Percentiles rank a stretch among this genome's conserved stretches.
phyloP scores from a whole-genome alignment of 2,113 vertebrate genomes.

The pig (Sus scrofa) region T2T-Sscrofa CM000817.6:31554001-31554500 shows the following conservation, averaged over 20 bases:
- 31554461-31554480: background rate
- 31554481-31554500: background rate
- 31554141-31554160: background rate
- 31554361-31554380: background rate
- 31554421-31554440: background rate
- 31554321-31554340: background rate
- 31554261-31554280: background rate
- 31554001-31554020: too few species aligned
- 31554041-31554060: too few species aligned
- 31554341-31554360: background rate
- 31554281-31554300: background rate
- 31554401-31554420: background rate
- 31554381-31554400: background rate
- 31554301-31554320: background rate
- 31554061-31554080: too few species aligned
- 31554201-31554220: background rate
- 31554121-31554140: too few species aligned
- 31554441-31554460: constrained; percentile 32
- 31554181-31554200: rapidly evolving
- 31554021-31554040: too few species aligned
- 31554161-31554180: background rate
- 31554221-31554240: background rate
- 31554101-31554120: too few species aligned
- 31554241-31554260: background rate
- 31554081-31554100: too few species aligned